A percentile compares a stretch with the other conserved stretches of the same genome.
These are phyloP conservation scores for Ericerus pela DNA, from an alignment of 1,140 invertebrate species.

Conservation along the genomic window DNA sequence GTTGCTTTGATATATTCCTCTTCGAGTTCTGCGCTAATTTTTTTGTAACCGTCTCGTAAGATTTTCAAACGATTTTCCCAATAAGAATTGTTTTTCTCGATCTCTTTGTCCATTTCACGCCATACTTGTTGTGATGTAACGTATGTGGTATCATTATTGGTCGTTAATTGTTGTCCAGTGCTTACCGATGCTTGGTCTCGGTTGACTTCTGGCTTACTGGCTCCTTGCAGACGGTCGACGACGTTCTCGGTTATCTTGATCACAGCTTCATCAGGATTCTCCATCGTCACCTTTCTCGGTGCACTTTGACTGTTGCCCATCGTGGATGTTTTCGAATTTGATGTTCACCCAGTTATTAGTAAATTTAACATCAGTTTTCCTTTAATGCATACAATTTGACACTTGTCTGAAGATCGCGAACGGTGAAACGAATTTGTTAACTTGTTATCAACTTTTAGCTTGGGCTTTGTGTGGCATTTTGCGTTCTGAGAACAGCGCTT, in stretches of 20 bases:
- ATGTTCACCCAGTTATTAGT: no score
- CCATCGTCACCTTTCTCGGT: background rate
- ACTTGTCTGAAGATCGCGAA: no score
- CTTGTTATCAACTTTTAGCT: no score
- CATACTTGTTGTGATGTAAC: background rate
- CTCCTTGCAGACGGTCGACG: background rate
- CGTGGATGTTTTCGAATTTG: no score
- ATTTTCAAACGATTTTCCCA: background rate
- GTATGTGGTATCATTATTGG: background rate
- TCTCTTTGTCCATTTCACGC: background rate
- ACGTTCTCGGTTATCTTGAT: background rate
- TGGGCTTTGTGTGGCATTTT: no score
- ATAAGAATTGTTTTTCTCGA: background rate
- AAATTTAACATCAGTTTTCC: no score
- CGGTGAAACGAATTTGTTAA: no score
- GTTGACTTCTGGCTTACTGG: background rate
- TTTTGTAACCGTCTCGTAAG: background rate
- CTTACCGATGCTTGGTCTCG: background rate
- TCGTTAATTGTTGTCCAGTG: background rate
- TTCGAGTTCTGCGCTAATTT: background rate
- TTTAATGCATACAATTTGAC: no score
- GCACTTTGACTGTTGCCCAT: background rate
- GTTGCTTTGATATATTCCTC: background rate
- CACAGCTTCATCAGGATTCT: background rate
- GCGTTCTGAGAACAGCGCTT: no score